Base-by-base conservation (phyloP, 2,113 vertebrate genomes). In the Ptilorrhoa leucosticta region DNA sequence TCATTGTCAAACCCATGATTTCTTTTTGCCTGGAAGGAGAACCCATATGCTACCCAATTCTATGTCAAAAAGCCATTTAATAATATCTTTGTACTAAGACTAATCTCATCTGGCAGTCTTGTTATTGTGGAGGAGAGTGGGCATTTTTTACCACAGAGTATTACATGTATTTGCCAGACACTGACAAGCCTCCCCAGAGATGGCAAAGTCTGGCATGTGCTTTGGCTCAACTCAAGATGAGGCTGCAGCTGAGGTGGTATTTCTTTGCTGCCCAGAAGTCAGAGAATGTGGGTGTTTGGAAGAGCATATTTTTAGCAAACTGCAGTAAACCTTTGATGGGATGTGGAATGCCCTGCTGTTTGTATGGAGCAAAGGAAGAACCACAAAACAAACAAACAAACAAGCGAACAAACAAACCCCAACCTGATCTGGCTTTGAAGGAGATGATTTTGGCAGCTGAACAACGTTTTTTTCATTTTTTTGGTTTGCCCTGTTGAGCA, bases 131-230 rank as follows among this genome's bases (percentile, higher is more conserved):
- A 85, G 63, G 16, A 61, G 24, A 76, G 54, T 2, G 26, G 81
- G 53, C 48, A 20, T 72, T 93, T 89, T 68, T 77, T 21, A 35
- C 42, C 2, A 6, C 20, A 2, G 50, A 10, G 22, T 37, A 9
- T 64, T 18, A 19, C 0, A 0, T 1, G 8, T 1, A 1, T 66
- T 94, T 61, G 40, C 66, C 63, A 64, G 56, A 24, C 1, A 15
- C 35, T 61, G 35, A 35, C 42, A 51, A 48, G 27, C 51, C 58
- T 35, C 23, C 31, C 65, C 31, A 22, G 82, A 69, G 76, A 37
- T 27, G 64, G 80, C 80, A 80, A 80, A 75, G 23, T 53, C 87
- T 69, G 70, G 48, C 58, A 15, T 4, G 6, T 39, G 51, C 54
- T 94, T 76, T 83, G 58, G 45, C 39, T 94, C 57, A 72, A 71